These are phyloP conservation scores for Archaeoteleia sp. DNA, from an alignment of 2,888 invertebrate genomes.

Conservation along the genomic window DNA sequence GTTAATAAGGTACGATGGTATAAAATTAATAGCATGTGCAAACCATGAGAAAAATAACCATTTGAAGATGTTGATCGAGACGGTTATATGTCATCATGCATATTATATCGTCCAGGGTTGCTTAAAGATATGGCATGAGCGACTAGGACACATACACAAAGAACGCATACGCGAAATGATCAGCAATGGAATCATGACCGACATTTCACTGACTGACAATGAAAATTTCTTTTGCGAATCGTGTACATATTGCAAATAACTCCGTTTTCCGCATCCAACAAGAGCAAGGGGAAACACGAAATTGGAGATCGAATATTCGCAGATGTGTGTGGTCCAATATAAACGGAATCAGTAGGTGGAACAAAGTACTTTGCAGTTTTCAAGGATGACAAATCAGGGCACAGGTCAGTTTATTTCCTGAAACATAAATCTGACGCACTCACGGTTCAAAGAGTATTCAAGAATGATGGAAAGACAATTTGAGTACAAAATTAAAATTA, in stretches of 20 bases:
- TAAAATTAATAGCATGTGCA: constrained; percentile 12
- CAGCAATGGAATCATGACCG: too few species aligned
- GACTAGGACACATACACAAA: too few species aligned
- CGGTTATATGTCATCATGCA: background rate
- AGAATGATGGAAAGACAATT: too few species aligned
- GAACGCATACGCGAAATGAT: too few species aligned
- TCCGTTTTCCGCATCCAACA: too few species aligned
- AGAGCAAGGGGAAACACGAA: too few species aligned
- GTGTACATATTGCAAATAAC: too few species aligned
- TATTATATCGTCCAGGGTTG: constrained; percentile 5
- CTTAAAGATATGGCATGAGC: constrained; percentile 37
- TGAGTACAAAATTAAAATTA: too few species aligned
- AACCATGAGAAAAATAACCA: constrained; percentile 20
- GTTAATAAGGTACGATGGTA: constrained; percentile 19
- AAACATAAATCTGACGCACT: constrained; percentile 11
- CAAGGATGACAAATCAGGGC: constrained; percentile 34
- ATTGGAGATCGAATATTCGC: constrained; percentile 37
- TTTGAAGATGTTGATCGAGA: constrained; percentile 22
- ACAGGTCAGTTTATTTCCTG: constrained; percentile 37
- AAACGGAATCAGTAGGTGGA: constrained; percentile 34
- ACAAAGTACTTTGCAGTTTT: constrained; percentile 40
- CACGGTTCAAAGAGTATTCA: too few species aligned
- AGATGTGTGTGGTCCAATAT: constrained; percentile 46
- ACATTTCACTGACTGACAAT: too few species aligned
- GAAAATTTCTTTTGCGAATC: too few species aligned